phyloP scores from a whole-genome alignment of 2,888 invertebrate species.

The Rhamnusium bicolor region DNA sequence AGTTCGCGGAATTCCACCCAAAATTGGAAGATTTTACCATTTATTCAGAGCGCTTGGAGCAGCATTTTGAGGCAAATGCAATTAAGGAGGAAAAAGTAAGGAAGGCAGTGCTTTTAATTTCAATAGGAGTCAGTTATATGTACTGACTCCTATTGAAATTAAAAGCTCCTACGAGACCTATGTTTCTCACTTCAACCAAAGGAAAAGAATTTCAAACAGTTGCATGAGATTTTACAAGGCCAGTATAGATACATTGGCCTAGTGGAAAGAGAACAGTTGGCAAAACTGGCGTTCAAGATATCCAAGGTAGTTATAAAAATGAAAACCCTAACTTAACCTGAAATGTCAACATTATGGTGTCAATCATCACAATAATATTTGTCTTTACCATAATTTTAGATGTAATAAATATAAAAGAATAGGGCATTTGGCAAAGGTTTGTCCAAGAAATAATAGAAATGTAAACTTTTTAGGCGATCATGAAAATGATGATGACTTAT shows the following conservation, averaged over 20 bases:
- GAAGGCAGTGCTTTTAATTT: not conserved
- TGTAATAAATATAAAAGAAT: slow-evolving; percentile 16
- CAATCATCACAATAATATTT: not conserved
- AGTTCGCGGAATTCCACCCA: too few species aligned
- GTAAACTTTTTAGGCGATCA: not conserved
- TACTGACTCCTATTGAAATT: too few species aligned
- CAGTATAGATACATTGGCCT: not conserved
- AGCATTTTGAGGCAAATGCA: too few species aligned
- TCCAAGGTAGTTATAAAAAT: not conserved
- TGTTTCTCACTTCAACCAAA: slow-evolving; percentile 35
- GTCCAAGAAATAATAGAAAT: slow-evolving; percentile 15
- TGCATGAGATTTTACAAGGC: not conserved
- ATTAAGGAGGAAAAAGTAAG: too few species aligned
- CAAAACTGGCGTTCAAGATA: not conserved
- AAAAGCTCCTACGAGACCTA: slow-evolving; percentile 18
- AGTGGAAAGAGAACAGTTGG: not conserved
- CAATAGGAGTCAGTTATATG: not conserved
- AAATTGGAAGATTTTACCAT: too few species aligned
- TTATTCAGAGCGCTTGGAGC: too few species aligned
- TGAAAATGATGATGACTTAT: slow-evolving; percentile 2
- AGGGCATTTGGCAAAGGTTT: slow-evolving; percentile 21
- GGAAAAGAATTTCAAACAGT: slow-evolving; percentile 11
- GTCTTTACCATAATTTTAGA: slow-evolving; percentile 15
- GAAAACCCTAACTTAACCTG: not conserved
- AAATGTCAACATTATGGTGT: slow-evolving; percentile 29